Base-by-base conservation (phyloP, 2,888 invertebrate genomes). In the Thereva unica region DNA sequence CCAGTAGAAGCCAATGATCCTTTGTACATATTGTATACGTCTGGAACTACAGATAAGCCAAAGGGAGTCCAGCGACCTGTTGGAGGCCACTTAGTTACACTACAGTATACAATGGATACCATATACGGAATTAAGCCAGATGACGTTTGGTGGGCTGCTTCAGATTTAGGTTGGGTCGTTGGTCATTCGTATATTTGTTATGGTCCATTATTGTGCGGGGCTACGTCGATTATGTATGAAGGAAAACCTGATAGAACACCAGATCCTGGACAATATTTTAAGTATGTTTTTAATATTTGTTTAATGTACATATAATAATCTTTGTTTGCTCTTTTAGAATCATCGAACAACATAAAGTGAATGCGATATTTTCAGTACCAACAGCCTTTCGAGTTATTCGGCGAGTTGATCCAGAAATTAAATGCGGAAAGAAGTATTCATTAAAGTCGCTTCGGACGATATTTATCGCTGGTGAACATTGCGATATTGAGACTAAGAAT, bases 171-270 rank as follows among this genome's bases (percentile, higher is more conserved):
- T 8, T 94, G 94, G 94, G 95, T 96, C 0, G 95, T 96, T 1
- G 96, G 96, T 0, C 95, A 95, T 76, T 95, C 95, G 0, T 97
- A 95, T 78, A 95, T 95, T 72, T 93, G 94, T 78, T 97, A 96
- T 74, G 96, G 90, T 0, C 96, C 96, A 0, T 82, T 96, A 4
- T 81, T 93, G 0, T 87, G 89, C 71, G 92, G 95, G 0, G 78
- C 77, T 50, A 95, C 95, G 0, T 90, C 89, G 57, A 84, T 94
- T 23, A 86, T 94, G 83, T 93, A 92, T 75, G 92, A 97, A 80
- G 97, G 97, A 3, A 97, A 97, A 77, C 97, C 96, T 0, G 95
- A 96, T 73, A 88, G 95, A 69, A 97, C 96, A 0, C 96, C 96
- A 0, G 93, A 96, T 80, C 90, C 95, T 4, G 91, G 92, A 45